These are phyloP conservation scores for Ophion obscuratus DNA, from an alignment of 2,888 invertebrate species.

Conservation along the genomic window DNA sequence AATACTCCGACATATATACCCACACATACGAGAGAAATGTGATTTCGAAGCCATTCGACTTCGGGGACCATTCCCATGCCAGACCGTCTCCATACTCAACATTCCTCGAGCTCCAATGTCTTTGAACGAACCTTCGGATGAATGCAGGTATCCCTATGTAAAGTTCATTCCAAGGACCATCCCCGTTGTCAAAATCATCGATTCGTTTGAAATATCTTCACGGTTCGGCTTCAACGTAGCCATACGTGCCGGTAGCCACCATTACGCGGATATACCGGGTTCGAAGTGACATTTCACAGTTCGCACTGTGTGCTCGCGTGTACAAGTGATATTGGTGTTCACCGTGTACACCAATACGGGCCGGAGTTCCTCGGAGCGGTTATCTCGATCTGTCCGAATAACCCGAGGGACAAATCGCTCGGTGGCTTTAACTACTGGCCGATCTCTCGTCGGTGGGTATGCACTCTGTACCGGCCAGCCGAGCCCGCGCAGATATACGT, in stretches of 20 bases:
- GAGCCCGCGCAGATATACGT: conserved; percentile 1
- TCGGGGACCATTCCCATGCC: not conserved
- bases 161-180: not conserved
- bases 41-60: not conserved
- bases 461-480: conserved; percentile 16
- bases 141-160: not conserved
- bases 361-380: conserved; percentile 68
- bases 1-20: conserved; percentile 32
- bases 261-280: not conserved
- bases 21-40: not conserved
- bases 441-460: conserved; percentile 69
- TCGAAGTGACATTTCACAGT: not conserved
- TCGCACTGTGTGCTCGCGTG: conserved; percentile 60
- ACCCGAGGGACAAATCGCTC: conserved; percentile 79
- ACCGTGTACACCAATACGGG: conserved; percentile 68
- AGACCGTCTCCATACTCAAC: not conserved
- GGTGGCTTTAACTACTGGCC: conserved; percentile 75
- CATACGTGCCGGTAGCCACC: not conserved
- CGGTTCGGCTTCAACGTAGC: not conserved
- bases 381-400: conserved; percentile 82
- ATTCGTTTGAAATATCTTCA: not conserved
- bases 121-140: not conserved
- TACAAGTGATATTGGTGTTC: conserved; percentile 39
- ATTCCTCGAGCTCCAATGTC: not conserved
- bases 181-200: not conserved